These are phyloP conservation scores for Bradypus variegatus DNA, from an alignment of 2,797 vertebrate genomes.

Conservation along the genomic window DNA sequence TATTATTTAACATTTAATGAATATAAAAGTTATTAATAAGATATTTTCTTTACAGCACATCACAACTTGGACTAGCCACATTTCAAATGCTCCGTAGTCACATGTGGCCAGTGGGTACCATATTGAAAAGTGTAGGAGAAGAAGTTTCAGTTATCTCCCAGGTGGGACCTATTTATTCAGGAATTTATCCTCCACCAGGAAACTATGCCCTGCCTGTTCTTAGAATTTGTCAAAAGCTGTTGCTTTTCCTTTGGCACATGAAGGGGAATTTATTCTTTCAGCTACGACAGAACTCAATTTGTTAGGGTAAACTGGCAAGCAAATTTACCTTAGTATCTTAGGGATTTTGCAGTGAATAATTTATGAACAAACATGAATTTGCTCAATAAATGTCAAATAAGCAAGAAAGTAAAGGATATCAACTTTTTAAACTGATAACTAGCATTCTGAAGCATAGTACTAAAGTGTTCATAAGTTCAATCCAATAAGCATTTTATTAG, in stretches of 20 bases:
- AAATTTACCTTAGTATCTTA: neutral
- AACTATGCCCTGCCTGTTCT: neutral
- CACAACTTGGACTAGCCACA: neutral
- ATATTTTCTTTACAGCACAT: neutral
- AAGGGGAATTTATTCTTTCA: conserved; percentile 25
- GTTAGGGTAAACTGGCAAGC: neutral
- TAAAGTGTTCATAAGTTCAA: neutral
- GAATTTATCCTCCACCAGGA: neutral
- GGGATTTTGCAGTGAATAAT: neutral
- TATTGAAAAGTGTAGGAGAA: neutral
- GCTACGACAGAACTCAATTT: neutral
- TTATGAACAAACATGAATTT: conserved; percentile 1
- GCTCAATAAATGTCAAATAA: neutral
- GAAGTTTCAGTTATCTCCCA: neutral
- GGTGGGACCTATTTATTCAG: neutral
- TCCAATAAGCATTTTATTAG: neutral
- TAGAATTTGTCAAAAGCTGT: neutral
- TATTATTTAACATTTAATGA: neutral
- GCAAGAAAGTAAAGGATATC: neutral
- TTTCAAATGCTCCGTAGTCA: neutral
- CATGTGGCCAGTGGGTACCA: neutral
- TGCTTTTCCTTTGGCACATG: neutral
- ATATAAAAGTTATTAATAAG: neutral
- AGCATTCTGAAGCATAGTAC: neutral
- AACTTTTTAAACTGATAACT: neutral